These are phyloP conservation scores for Acestrorhynchus altus DNA, from an alignment of 2,797 vertebrate genomes.

Conservation along the genomic window DNA sequence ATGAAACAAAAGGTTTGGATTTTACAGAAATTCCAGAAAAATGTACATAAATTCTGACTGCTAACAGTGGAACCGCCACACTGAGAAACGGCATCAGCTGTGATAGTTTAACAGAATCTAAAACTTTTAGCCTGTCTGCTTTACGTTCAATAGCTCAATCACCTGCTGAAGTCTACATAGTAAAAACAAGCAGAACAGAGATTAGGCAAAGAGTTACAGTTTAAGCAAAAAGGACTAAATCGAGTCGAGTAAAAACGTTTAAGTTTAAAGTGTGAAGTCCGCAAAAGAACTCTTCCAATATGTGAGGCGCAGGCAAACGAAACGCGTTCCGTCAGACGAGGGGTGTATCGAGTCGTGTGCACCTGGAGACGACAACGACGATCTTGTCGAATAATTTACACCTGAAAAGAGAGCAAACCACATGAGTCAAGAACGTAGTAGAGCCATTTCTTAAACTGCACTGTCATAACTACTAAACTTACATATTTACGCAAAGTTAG, in stretches of 20 bases:
- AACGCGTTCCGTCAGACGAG: constrained; percentile 82
- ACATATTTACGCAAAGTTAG: constrained; percentile 27
- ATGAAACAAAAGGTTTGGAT: constrained; percentile 21
- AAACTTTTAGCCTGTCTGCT: constrained; percentile 42
- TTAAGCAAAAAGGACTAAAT: constrained; percentile 61
- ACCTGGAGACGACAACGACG: constrained; percentile 80
- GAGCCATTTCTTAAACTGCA: constrained; percentile 43
- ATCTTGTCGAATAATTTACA: constrained; percentile 85
- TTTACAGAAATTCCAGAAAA: constrained; percentile 27
- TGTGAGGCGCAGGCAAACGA: constrained; percentile 74
- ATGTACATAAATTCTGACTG: constrained; percentile 32
- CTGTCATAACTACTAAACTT: constrained; percentile 30
- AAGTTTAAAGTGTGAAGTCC: constrained; percentile 71
- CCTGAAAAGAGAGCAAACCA: constrained; percentile 85
- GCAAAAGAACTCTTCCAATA: constrained; percentile 76
- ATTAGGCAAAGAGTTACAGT: constrained; percentile 53
- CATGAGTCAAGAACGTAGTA: constrained; percentile 72
- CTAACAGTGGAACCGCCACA: constrained; percentile 6
- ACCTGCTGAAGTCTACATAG: constrained; percentile 55
- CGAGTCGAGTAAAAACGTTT: constrained; percentile 72
- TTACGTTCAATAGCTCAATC: constrained; percentile 35
- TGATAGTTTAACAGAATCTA: constrained; percentile 48
- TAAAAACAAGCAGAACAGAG: constrained; percentile 62
- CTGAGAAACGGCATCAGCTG: constrained; percentile 40
- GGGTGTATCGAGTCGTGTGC: constrained; percentile 77